These are phyloP conservation scores for Caenorhabditis panamensis DNA, from an alignment of 2,888 invertebrate species.

Conservation along the genomic window DNA sequence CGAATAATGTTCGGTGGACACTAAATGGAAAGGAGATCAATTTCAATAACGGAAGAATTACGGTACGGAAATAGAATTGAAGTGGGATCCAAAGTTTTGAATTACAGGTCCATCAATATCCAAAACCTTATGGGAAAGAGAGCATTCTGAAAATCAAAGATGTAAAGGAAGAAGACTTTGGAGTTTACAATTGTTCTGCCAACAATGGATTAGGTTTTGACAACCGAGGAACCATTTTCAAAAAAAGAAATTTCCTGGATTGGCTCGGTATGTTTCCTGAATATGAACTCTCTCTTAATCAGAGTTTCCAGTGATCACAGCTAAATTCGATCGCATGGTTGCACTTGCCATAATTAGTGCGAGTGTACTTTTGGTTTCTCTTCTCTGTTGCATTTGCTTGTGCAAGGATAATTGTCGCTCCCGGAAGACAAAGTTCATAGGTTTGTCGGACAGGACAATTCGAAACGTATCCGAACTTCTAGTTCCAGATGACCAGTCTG, in stretches of 20 bases:
- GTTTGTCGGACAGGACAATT: conserved; percentile 28
- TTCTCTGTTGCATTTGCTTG: conserved; percentile 64
- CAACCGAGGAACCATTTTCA: conserved; percentile 52
- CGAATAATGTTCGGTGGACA: conserved; percentile 74
- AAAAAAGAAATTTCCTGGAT: conserved; percentile 64
- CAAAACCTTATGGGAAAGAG: conserved; percentile 76
- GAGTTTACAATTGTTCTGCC: conserved; percentile 80
- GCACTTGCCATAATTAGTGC: conserved; percentile 59
- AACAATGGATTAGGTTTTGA: conserved; percentile 77
- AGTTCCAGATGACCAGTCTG: conserved; percentile 77
- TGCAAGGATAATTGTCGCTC: conserved; percentile 54
- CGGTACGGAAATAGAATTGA: conserved; percentile 47
- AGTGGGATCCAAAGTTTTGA: neutral
- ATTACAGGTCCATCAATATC: conserved; percentile 73
- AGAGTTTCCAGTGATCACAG: conserved; percentile 51
- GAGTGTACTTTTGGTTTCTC: conserved; percentile 53
- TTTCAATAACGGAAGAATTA: conserved; percentile 71
- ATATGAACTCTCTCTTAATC: neutral
- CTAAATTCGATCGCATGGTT: conserved; percentile 53
- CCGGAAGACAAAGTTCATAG: conserved; percentile 67
- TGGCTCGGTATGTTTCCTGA: conserved; percentile 43
- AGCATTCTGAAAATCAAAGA: conserved; percentile 75
- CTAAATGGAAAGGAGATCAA: conserved; percentile 72
- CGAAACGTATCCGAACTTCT: neutral
- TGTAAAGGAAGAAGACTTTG: conserved; percentile 76